These are phyloP conservation scores for Drosophila bunnanda DNA, from an alignment of 2,888 invertebrate species.

Conservation along the genomic window DNA sequence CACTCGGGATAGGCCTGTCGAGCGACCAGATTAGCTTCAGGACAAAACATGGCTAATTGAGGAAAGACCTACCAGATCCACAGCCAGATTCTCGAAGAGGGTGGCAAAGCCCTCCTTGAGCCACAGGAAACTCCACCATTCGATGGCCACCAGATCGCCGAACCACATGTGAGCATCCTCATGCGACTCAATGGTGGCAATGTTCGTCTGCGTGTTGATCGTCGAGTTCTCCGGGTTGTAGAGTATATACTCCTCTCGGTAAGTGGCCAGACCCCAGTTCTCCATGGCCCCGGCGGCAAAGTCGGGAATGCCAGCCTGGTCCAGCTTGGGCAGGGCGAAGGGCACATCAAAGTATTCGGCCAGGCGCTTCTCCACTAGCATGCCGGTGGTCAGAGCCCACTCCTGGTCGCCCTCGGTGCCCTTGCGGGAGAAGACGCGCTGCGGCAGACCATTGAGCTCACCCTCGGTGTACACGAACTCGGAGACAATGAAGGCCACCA, in stretches of 20 bases:
- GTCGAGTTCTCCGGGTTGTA: constrained; percentile 79
- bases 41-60: accelerated
- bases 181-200: constrained; percentile 86
- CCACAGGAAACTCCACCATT: constrained; percentile 90
- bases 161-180: constrained; percentile 92
- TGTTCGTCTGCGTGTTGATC: constrained; percentile 80
- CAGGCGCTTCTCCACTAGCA: constrained; percentile 88
- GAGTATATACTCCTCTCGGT: constrained; percentile 82
- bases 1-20: constrained; percentile 87
- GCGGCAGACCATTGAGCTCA: constrained; percentile 63
- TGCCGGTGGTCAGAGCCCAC: constrained; percentile 90
- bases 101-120: constrained; percentile 89
- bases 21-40: background rate
- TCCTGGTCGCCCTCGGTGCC: constrained; percentile 85
- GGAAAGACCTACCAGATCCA: constrained; percentile 71
- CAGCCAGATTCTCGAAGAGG: constrained; percentile 76
- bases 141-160: constrained; percentile 89
- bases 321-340: constrained; percentile 92
- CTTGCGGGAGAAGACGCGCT: constrained; percentile 81
- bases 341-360: constrained; percentile 90
- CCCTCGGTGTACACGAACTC: constrained; percentile 84
- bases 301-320: constrained; percentile 94
- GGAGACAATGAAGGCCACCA: constrained; percentile 91
- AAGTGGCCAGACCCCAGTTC: constrained; percentile 95
- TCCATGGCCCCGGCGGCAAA: constrained; percentile 96